These are phyloP conservation scores for Uromys caudimaculatus DNA, from an alignment of 2,797 vertebrate species.

Conservation along the genomic window DNA sequence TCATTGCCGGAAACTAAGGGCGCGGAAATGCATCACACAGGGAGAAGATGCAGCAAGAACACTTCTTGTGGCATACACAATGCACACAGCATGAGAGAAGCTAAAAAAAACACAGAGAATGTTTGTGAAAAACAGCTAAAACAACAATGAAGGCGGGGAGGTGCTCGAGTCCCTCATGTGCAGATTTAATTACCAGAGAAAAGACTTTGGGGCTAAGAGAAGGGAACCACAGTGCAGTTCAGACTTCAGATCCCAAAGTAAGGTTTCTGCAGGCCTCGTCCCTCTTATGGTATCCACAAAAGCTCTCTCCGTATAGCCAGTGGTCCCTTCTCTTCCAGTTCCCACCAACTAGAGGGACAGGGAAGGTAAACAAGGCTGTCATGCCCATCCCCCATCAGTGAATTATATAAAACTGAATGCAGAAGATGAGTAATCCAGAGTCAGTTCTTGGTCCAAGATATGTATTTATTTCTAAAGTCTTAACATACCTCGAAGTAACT, in stretches of 20 bases:
- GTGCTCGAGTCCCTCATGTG: neutral
- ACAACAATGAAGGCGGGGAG: neutral
- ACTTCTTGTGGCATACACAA: slow-evolving; percentile 50
- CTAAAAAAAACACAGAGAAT: slow-evolving; percentile 60
- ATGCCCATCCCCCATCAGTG: neutral
- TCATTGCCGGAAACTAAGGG: neutral
- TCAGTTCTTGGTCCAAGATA: neutral
- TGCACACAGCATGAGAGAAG: slow-evolving; percentile 52
- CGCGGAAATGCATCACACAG: neutral
- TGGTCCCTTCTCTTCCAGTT: neutral
- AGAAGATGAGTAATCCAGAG: neutral
- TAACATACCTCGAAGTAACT: slow-evolving; percentile 13
- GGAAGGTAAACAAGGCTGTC: neutral
- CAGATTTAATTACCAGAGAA: neutral
- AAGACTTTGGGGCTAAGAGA: neutral
- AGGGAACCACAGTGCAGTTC: neutral
- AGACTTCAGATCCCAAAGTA: neutral
- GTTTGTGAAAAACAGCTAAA: slow-evolving; percentile 44
- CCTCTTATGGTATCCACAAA: neutral
- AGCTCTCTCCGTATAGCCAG: neutral
- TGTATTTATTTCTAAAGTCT: neutral
- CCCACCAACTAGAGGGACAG: neutral
- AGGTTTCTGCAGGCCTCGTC: neutral
- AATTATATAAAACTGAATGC: neutral
- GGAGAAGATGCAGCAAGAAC: slow-evolving; percentile 49